Evolutionary conservation across 2,797 vertebrate species (phyloP), one percentile per base, ranked within the genome.

Genomic region (Myotis myotis): DNA sequence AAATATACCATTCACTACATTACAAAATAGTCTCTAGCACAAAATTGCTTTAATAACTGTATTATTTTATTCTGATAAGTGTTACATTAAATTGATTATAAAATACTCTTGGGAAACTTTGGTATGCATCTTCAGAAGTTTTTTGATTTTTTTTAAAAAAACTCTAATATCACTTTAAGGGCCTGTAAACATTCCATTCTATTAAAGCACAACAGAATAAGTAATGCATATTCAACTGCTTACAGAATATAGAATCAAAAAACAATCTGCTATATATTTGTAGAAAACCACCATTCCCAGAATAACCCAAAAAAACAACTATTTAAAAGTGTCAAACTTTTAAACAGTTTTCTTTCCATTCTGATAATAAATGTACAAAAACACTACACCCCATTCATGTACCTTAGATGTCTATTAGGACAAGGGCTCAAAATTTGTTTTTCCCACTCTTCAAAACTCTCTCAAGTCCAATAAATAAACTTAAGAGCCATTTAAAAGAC

Each of bases 11-110:
- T 96, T 94, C 76, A 0, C 96, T 93, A 74, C 96, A 96, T 96
- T 93, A 97, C 97, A 98, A 98, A 98, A 98, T 96, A 98, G 94
- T 91, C 23, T 97, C 97, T 98, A 96, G 96, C 97, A 97, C 97
- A 98, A 97, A 98, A 98, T 97, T 97, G 51, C 96, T 95, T 92
- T 75, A 90, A 94, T 96, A 98, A 96, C 95, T 91, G 41, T 86
- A 96, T 76, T 95, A 62, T 95, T 97, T 95, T 96, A 96, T 75
- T 95, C 93, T 91, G 41, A 97, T 53, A 98, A 97, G 96, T 85
- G 96, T 96, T 85, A 96, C 51, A 93, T 95, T 95, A 96, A 97
- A 95, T 70, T 94, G 89, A 49, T 94, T 78, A 97, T 94, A 95
- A 97, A 96, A 89, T 86, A 83, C 41, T 95, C 87, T 93, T 94